phyloP scores from a whole-genome alignment of 2,888 invertebrate species.

The Cheiracanthium punctorium region DNA sequence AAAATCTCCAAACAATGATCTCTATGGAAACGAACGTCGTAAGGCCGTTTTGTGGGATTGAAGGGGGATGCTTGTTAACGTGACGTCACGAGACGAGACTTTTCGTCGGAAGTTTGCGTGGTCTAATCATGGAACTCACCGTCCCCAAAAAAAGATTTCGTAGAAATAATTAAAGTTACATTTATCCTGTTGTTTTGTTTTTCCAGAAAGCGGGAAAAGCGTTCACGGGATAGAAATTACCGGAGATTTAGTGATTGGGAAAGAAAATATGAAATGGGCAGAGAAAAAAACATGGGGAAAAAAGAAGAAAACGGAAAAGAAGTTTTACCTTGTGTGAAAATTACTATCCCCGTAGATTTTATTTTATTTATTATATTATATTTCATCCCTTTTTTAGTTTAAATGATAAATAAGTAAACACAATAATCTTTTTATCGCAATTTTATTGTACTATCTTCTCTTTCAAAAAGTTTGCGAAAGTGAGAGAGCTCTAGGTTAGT shows the following conservation, averaged over 20 bases:
- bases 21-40: constrained; percentile 28
- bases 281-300: not conserved
- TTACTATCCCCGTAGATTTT: no score
- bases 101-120: constrained; percentile 51
- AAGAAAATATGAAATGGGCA: constrained; percentile 9
- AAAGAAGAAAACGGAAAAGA: not conserved
- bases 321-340: not conserved
- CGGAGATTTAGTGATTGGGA: constrained; percentile 62
- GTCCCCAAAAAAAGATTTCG: constrained; percentile 41
- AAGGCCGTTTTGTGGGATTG: constrained; percentile 30
- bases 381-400: no score
- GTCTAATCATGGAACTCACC: constrained; percentile 42
- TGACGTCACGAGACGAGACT: constrained; percentile 60
- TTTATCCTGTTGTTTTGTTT: constrained; percentile 69
- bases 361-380: no score
- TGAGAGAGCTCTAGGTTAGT: no score
- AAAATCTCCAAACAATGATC: constrained; percentile 57
- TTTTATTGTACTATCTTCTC: no score
- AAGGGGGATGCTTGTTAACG: constrained; percentile 32
- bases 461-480: no score
- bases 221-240: constrained; percentile 31
- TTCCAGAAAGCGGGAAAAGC: constrained; percentile 54
- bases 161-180: constrained; percentile 65
- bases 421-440: no score
- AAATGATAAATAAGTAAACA: no score